phyloP scores from a whole-genome alignment of 1,140 invertebrate species.

The Elysia chlorotica region DNA sequence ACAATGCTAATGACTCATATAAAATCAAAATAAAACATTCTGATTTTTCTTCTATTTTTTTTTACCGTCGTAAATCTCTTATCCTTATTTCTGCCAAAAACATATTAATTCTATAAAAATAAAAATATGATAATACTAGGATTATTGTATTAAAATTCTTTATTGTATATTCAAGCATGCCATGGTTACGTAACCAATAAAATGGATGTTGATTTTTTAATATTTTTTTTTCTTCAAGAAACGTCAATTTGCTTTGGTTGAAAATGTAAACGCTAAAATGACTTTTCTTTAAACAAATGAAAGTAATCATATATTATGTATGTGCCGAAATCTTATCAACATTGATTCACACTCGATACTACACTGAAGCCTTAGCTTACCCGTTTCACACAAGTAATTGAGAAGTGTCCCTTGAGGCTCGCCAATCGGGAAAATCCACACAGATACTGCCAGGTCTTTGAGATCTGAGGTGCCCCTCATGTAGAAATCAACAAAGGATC shows the following conservation, averaged over 20 bases:
- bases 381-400: conserved; percentile 28
- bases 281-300: not conserved
- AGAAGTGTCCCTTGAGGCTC: conserved; percentile 24
- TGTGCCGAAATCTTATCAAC: not conserved
- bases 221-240: too few relatives aligned
- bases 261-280: not conserved
- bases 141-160: too few relatives aligned
- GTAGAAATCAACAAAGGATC: conserved; percentile 21
- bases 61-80: too few relatives aligned
- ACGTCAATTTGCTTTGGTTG: not conserved
- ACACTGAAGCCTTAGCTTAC: not conserved
- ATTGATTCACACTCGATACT: not conserved
- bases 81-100: too few relatives aligned
- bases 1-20: too few relatives aligned
- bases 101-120: too few relatives aligned
- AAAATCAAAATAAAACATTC: too few relatives aligned
- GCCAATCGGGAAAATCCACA: conserved; percentile 26
- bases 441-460: conserved; percentile 26
- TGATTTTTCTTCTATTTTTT: too few relatives aligned
- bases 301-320: not conserved
- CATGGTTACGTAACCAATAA: too few relatives aligned
- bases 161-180: too few relatives aligned
- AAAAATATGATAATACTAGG: too few relatives aligned
- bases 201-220: too few relatives aligned
- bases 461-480: conserved; percentile 16